These are phyloP conservation scores for Leiothrix lutea DNA, from an alignment of 2,113 vertebrate genomes.

Conservation along the genomic window DNA sequence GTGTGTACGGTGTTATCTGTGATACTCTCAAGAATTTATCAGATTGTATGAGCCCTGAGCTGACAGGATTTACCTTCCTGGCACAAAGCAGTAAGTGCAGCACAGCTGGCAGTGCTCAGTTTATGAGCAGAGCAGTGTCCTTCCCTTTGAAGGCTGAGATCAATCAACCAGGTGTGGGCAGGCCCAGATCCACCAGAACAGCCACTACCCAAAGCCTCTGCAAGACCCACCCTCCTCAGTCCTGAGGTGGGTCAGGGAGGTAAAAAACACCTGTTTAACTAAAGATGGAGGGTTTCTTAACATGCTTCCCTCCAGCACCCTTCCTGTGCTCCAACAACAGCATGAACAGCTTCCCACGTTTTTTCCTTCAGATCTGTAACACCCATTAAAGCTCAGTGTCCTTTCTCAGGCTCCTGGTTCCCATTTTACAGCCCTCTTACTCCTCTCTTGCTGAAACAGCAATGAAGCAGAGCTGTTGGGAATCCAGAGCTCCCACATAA, in stretches of 20 bases:
- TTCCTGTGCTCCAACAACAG: not conserved
- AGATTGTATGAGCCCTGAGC: not conserved
- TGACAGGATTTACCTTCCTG: not conserved
- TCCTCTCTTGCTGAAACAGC: not conserved
- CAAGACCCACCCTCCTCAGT: accelerated
- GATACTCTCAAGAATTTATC: not conserved
- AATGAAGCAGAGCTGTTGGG: not conserved
- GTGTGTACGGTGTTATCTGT: accelerated
- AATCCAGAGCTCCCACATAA: not conserved
- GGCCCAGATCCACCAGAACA: not conserved
- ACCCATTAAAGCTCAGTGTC: not conserved
- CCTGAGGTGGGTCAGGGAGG: not conserved
- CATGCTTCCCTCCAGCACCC: not conserved
- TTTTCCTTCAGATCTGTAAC: not conserved
- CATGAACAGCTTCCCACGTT: not conserved
- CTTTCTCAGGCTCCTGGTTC: not conserved
- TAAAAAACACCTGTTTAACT: not conserved
- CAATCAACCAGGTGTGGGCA: accelerated
- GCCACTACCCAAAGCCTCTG: not conserved
- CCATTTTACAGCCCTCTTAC: not conserved
- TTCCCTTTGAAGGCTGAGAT: not conserved
- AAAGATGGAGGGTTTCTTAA: not conserved
- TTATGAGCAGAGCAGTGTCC: not conserved
- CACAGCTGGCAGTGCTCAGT: not conserved
- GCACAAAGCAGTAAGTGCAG: not conserved